Base-by-base conservation (phyloP, 2,888 invertebrate species). In the Hermaeophaga mercurialis region DNA sequence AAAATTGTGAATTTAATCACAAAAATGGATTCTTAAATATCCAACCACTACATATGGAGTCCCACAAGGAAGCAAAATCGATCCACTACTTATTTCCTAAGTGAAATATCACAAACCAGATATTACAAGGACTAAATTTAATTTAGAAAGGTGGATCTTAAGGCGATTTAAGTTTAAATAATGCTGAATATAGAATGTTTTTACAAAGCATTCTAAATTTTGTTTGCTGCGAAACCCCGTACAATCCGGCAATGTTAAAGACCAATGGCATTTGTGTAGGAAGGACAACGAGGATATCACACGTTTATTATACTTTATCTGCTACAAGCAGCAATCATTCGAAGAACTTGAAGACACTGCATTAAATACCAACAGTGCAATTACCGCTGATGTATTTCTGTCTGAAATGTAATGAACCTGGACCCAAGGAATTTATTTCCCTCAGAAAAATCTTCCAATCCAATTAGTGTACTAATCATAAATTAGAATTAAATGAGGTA, bases 231-330 rank as follows among this genome's bases (percentile, higher is more conserved):
- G 5, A 14, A n/a, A 38, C 43, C 41, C 41, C 17, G 47, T 47
- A 48, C 6, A 14, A 17, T 4, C 26, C n/a, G 1, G 24, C 47
- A 17, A 43, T 19, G 33, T 34, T 48, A 44, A 44, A 43, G 36
- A 55, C 26, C 48, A 36, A 48, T 43, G 48, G 43, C 36, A 55
- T 55, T 48, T 43, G 48, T 55, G 55, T 49, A 55, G 55, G 55
- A 47, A 54, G 49, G 49, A 39, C 49, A 41, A 50, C 31, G 26
- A 34, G 43, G 54, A 55, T 55, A 55, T 55, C 54, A 55, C 54
- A 55, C 54, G 43, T 55, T 55, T 48, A 55, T 48, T 55, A 48
- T 43, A 55, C 43, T 47, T 47, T 55, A 55, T 55, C 48, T 48
- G 41, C 54, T 24, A 55, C 54, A 44, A 43, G 48, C 54, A 11